Conservation (phyloP, 1,140 invertebrate species). For the Drosophila guanche region DNA sequence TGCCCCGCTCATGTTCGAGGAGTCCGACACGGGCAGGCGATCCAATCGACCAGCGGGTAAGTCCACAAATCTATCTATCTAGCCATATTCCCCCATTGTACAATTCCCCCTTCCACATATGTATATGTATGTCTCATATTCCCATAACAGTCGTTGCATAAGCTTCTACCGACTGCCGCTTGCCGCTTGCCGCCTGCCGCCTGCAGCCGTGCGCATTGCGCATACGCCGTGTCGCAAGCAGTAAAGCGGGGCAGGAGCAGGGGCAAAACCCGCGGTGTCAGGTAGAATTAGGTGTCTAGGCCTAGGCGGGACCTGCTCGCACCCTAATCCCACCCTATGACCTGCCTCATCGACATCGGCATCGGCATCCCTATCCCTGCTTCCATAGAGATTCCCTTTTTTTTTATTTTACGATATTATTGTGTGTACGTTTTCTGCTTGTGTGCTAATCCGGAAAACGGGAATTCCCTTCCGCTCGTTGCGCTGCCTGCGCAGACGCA, state of each 20-base stretch:
- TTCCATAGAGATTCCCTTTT: too few species aligned
- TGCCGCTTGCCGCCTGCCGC: not conserved
- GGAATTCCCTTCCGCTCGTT: conserved; percentile 73
- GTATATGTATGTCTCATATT: not conserved
- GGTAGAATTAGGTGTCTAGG: conserved; percentile 3
- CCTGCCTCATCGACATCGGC: too few species aligned
- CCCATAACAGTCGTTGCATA: not conserved
- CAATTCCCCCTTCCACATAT: conserved; percentile 6
- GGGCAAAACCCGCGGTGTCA: conserved; percentile 33
- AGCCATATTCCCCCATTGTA: conserved; percentile 11
- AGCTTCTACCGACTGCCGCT: not conserved
- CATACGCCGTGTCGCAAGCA: conserved; percentile 37
- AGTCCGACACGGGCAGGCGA: conserved; percentile 71
- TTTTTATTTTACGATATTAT: not conserved
- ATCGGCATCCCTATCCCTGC: too few species aligned
- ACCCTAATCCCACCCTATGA: conserved; percentile 58
- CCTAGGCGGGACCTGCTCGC: conserved; percentile 60
- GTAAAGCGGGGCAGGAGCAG: not conserved
- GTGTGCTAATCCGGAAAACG: conserved; percentile 73
- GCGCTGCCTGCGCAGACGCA: conserved; percentile 43
- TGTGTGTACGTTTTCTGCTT: conserved; percentile 33
- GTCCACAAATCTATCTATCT: conserved; percentile 27
- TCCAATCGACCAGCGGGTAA: conserved; percentile 82
- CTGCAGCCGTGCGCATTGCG: conserved; percentile 24
- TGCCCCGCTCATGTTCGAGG: conserved; percentile 76